phyloP scores from a whole-genome alignment of 2,888 invertebrate species.

The Plagiodera versicolora region DNA sequence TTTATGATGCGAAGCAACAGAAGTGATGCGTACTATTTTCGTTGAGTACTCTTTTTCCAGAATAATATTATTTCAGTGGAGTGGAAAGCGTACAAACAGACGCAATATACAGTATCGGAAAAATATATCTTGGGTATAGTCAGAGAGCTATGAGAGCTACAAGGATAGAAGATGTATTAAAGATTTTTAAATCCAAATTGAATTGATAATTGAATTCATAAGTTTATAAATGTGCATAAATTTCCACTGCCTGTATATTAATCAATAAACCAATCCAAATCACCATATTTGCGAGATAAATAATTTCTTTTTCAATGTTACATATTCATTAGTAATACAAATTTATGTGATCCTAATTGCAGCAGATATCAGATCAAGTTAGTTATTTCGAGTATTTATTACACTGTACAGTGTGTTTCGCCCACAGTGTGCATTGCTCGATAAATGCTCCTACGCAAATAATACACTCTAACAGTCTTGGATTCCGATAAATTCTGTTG shows the following conservation, averaged over 20 bases:
- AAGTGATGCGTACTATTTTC: background rate
- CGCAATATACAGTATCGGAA: too few species aligned
- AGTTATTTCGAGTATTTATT: background rate
- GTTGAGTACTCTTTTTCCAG: background rate
- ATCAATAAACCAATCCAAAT: too few species aligned
- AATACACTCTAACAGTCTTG: background rate
- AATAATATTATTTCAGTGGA: background rate
- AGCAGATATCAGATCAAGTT: background rate
- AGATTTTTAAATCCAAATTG: too few species aligned
- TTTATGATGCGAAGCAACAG: background rate
- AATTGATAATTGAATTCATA: too few species aligned
- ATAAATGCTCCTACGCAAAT: background rate
- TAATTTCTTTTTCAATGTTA: too few species aligned
- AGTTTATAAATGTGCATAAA: too few species aligned
- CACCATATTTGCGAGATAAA: too few species aligned
- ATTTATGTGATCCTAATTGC: background rate
- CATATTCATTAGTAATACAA: background rate
- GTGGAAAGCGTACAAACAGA: background rate
- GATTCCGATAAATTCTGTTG: background rate
- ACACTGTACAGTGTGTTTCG: background rate
- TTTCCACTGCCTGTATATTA: too few species aligned
- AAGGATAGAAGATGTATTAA: too few species aligned
- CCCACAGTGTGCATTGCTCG: background rate
- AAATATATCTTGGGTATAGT: too few species aligned
- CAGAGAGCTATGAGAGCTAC: too few species aligned